A percentile compares a stretch with the other conserved stretches of the same genome.
Evolutionary conservation across 2,113 vertebrate genomes (phyloP).

Genomic region (Pelecanoides urinatrix): DNA sequence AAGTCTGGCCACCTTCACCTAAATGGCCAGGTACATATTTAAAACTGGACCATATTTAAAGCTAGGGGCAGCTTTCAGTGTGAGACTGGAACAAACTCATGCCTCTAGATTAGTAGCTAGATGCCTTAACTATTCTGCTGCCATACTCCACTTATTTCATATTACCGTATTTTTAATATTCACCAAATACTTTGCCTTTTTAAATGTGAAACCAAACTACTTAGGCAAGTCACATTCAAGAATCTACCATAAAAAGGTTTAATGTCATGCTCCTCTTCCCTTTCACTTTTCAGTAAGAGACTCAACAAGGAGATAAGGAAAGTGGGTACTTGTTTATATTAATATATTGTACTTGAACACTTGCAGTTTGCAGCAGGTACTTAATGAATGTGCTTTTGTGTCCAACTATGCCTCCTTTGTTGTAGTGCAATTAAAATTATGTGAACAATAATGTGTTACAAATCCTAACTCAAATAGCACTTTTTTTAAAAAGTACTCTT

Average conservation of each 20-base stretch:
- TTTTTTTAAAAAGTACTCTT: conserved; percentile 26
- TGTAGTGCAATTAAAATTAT: conserved; percentile 43
- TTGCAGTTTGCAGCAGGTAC: conserved; percentile 63
- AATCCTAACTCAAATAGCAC: conserved; percentile 58
- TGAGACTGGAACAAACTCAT: not conserved
- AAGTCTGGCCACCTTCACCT: not conserved
- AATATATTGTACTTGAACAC: conserved; percentile 75
- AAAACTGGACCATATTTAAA: not conserved
- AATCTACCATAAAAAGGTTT: not conserved
- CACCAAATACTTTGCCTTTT: conserved; percentile 44
- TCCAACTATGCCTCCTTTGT: conserved; percentile 54
- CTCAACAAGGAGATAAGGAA: conserved; percentile 45
- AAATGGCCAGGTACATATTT: not conserved
- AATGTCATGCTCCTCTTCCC: not conserved
- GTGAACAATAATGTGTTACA: conserved; percentile 30
- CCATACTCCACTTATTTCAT: not conserved
- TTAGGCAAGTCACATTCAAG: conserved; percentile 47
- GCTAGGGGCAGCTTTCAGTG: not conserved
- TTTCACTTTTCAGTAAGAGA: conserved; percentile 2
- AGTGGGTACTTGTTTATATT: conserved; percentile 64
- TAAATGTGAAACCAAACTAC: conserved; percentile 66
- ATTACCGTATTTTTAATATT: conserved; percentile 41
- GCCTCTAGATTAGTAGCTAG: not conserved
- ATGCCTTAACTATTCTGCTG: not conserved
- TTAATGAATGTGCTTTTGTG: conserved; percentile 70